A percentile compares a stretch with the other conserved stretches of the same genome.
Evolutionary conservation across 64 coral and sea anemone genomes (phyloP).

Genomic region (Montipora capricornis): DNA sequence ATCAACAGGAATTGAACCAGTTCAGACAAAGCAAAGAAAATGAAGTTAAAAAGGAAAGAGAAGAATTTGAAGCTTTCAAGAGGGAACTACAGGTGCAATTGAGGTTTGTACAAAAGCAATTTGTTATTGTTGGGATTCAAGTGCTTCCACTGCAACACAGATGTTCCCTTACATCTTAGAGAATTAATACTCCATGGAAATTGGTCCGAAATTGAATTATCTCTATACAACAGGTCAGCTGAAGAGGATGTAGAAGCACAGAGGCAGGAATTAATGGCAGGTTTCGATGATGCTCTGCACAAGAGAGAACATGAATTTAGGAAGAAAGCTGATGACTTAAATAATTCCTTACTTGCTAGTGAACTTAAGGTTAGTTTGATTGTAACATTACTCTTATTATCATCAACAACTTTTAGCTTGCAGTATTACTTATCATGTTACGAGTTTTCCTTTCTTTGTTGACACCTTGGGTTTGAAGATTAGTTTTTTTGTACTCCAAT

Average conservation of each 20-base stretch:
- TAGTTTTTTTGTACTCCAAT: too few relatives aligned
- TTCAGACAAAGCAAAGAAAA: constrained; percentile 82
- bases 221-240: constrained; percentile 49
- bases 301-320: constrained; percentile 97
- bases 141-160: too few relatives aligned
- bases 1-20: constrained; percentile 84
- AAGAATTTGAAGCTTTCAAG: constrained; percentile 82
- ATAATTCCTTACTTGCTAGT: constrained; percentile 77
- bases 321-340: constrained; percentile 89
- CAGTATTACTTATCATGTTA: too few relatives aligned
- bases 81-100: constrained; percentile 80
- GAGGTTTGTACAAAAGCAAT: constrained; percentile 46
- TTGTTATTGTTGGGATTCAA: too few relatives aligned
- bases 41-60: constrained; percentile 87
- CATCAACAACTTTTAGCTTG: too few relatives aligned
- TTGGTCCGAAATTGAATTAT: not conserved
- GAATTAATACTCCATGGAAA: too few relatives aligned
- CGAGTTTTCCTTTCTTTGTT: too few relatives aligned
- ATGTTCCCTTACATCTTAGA: too few relatives aligned
- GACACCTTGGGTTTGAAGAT: too few relatives aligned
- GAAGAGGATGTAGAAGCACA: constrained; percentile 89
- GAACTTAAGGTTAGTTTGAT: constrained; percentile 79
- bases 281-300: constrained; percentile 91
- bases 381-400: too few relatives aligned
- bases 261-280: constrained; percentile 77